Evolutionary conservation across 2,888 invertebrate genomes (phyloP), one percentile per base, ranked within the genome.

Genomic region (Sturmia bella): DNA sequence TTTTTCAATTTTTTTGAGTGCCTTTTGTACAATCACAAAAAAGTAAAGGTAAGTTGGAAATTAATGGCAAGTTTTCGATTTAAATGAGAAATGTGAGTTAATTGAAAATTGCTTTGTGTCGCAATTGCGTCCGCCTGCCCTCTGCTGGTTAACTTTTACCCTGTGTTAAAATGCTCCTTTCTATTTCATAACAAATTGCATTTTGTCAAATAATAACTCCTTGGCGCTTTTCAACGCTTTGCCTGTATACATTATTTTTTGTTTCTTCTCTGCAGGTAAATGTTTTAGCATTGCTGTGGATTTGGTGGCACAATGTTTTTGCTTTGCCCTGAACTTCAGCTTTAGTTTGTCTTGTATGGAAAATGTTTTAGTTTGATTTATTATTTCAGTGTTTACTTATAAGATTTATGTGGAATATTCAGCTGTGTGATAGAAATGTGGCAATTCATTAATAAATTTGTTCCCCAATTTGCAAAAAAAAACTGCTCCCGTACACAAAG

Each of bases 241-340:
- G 9, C 48, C 2, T 11, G 32, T 45, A 50, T 27, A 11, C 48
- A 11, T 21, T 66, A 45, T 68, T 66, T 56, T 48, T 39, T n/a
- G 45, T 66, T 12, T 74, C 15, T 15, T 54, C 64, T 63, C 37
- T 66, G 32, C 56, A 59, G 73, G 41, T 52, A 32, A 32, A 32
- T 7, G 9, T 32, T 32, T 32, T 32, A 64, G 9, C 32, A 59
- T 50, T 61, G 37, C 69, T 59, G 19, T 45, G 52, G n/a, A 12
- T 37, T 56, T 64, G 3, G 11, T 13, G 39, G 52, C 37, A 21
- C 17, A 54, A 66, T 75, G 72, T 2, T 17, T 61, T 39, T 43
- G 39, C 19, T 72, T 79, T 24, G 82, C 84, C 84, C 80, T 84
- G 84, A 84, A 83, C 83, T 84, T 84, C 82, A 84, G 45, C 48